Evolutionary conservation across 2,113 vertebrate genomes (phyloP).

Genomic region (Istiophorus platypterus): DNA sequence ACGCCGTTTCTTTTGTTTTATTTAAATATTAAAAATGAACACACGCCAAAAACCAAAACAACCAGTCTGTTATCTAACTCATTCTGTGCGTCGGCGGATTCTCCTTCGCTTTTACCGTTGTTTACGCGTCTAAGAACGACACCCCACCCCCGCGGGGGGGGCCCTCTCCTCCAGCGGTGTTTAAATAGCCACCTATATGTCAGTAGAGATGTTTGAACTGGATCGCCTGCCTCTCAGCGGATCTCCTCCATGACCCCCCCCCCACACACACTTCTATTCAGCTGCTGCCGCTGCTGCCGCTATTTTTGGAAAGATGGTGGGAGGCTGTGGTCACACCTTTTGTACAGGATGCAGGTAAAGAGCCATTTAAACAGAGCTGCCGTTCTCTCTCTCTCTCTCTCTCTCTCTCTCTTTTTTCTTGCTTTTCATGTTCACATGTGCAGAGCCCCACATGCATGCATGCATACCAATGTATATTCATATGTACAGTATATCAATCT

Average conservation of each 20-base stretch:
- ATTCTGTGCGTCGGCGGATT: slow-evolving; percentile 36
- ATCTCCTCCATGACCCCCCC: slow-evolving; percentile 68
- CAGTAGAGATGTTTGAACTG: slow-evolving; percentile 71
- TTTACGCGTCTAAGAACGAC: slow-evolving; percentile 41
- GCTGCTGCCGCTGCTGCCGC: slow-evolving; percentile 60
- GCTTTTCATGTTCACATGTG: neutral
- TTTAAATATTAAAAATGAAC: slow-evolving; percentile 18
- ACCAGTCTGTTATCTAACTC: slow-evolving; percentile 16
- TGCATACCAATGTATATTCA: slow-evolving; percentile 2
- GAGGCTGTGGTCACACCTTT: slow-evolving; percentile 83
- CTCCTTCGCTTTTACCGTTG: slow-evolving; percentile 6
- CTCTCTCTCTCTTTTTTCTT: neutral
- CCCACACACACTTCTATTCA: slow-evolving; percentile 74
- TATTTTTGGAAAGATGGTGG: slow-evolving; percentile 81
- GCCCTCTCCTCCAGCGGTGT: too few species aligned
- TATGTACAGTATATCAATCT: slow-evolving; percentile 35
- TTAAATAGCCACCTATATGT: slow-evolving; percentile 70
- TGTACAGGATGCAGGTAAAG: slow-evolving; percentile 77
- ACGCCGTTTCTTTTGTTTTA: too few species aligned
- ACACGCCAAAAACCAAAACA: neutral
- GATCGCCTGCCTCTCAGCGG: slow-evolving; percentile 65
- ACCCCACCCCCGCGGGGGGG: too few species aligned
- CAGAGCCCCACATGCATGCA: neutral
- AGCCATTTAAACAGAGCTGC: slow-evolving; percentile 55
- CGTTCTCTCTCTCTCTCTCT: slow-evolving; percentile 12